Evolutionary conservation across 2,888 invertebrate species (phyloP), one percentile per base, ranked within the genome.

Genomic region (Ophioninae sp.): DNA sequence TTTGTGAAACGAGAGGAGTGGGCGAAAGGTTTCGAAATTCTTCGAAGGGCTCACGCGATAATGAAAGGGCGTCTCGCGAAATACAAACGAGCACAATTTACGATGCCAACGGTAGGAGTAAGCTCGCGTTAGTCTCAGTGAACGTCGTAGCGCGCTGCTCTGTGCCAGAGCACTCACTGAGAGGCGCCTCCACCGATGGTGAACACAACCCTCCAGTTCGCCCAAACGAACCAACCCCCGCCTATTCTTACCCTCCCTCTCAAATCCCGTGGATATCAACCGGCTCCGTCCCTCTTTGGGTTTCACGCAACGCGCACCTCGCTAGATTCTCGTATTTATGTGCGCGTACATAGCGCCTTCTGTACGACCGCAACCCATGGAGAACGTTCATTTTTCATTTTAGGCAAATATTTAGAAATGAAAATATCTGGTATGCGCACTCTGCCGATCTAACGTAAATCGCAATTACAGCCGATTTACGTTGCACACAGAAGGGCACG

Each of bases 121-220:
- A 23, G 64, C 30, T 76, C 56, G 50, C 59, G 70, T 59, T 62
- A 56, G 68, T 72, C 73, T 64, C 50, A 44, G 56, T 70, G 21
- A 65, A 57, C 30, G 41, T 23, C 62, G 84, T 88, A 87, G 87
- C 90, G 89, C 90, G 88, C 90, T 88, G 89, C 90, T 90, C 91
- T 86, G 88, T 87, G 91, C 88, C 90, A 89, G 90, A 90, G 89
- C 90, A 89, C 89, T 90, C 90, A 92, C 92, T 92, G 92, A 91
- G 50, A 50, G 89, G 88, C 89, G 87, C 89, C 88, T 86, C 88
- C 88, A 87, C 88, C 86, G 68, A 73, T 79, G 89, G 88, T 88
- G 87, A 88, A 88, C 89, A 88, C 90, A 89, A 87, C 89, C 89
- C 89, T 89, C 87, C 85, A 82, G 86, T 75, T 83, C 82, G 50